phyloP scores from a whole-genome alignment of 2,113 vertebrate species.

The Camelus bactrianus region DNA sequence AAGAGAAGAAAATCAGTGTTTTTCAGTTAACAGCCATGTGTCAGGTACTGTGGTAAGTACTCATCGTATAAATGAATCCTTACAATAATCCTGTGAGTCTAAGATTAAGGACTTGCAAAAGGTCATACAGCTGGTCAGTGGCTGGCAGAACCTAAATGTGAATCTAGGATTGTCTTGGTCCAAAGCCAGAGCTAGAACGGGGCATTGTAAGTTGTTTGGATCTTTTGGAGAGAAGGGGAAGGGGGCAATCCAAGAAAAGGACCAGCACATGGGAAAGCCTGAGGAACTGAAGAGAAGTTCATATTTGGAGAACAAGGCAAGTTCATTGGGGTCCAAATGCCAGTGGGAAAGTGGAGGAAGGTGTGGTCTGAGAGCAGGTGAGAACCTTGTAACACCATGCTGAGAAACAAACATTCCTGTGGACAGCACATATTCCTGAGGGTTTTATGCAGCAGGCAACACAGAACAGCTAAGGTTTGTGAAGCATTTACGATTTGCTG shows the following conservation, averaged over 20 bases:
- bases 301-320: not conserved
- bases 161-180: not conserved
- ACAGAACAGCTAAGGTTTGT: not conserved
- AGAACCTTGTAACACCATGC: not conserved
- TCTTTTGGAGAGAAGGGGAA: not conserved
- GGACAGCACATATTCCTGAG: not conserved
- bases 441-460: not conserved
- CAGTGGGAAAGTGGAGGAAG: not conserved
- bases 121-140: not conserved
- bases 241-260: not conserved
- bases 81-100: not conserved
- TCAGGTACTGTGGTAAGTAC: not conserved
- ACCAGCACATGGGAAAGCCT: not conserved
- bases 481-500: not conserved
- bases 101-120: slow-evolving; percentile 9
- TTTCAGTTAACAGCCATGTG: not conserved
- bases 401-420: not conserved
- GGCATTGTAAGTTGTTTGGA: not conserved
- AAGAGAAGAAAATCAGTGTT: not conserved
- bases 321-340: not conserved
- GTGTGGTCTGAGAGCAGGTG: not conserved
- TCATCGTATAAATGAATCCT: not conserved
- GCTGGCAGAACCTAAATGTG: slow-evolving; percentile 2
- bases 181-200: not conserved
- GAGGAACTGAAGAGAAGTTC: not conserved